phyloP scores from a whole-genome alignment of 2,797 vertebrate species.

The Onychomys torridus region DNA sequence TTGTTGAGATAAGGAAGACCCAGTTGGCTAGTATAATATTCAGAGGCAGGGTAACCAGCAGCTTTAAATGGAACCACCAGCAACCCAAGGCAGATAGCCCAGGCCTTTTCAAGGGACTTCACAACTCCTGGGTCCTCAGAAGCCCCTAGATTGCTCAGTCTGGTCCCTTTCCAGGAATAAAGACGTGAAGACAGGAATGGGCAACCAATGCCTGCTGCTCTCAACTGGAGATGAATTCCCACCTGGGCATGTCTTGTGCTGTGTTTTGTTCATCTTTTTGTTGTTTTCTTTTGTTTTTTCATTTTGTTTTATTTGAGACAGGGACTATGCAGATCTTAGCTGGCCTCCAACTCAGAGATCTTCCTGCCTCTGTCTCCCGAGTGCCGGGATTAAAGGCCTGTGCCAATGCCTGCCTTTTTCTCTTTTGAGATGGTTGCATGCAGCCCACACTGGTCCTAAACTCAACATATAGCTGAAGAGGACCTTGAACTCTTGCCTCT shows the following conservation, averaged over 20 bases:
- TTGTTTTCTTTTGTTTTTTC: background rate
- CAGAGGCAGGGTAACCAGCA: background rate
- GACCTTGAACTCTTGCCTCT: background rate
- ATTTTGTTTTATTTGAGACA: background rate
- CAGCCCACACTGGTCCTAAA: background rate
- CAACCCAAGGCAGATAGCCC: background rate
- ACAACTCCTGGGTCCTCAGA: slow-evolving; percentile 23
- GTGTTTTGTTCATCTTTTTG: background rate
- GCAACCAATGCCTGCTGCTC: background rate
- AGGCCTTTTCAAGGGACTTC: background rate
- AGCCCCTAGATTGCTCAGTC: background rate
- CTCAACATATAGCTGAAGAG: background rate
- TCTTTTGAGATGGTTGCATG: background rate
- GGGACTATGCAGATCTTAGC: background rate
- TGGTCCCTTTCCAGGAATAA: background rate
- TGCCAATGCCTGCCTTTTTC: background rate
- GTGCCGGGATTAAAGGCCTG: background rate
- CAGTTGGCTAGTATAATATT: background rate
- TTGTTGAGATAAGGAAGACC: background rate
- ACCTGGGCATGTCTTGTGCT: background rate
- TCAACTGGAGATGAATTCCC: background rate
- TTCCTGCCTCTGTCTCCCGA: too few species aligned
- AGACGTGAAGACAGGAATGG: background rate
- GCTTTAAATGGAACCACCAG: background rate
- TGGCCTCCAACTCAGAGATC: background rate